Conservation (phyloP, 2,888 invertebrate species). For the Ennomos erosarius region DNA sequence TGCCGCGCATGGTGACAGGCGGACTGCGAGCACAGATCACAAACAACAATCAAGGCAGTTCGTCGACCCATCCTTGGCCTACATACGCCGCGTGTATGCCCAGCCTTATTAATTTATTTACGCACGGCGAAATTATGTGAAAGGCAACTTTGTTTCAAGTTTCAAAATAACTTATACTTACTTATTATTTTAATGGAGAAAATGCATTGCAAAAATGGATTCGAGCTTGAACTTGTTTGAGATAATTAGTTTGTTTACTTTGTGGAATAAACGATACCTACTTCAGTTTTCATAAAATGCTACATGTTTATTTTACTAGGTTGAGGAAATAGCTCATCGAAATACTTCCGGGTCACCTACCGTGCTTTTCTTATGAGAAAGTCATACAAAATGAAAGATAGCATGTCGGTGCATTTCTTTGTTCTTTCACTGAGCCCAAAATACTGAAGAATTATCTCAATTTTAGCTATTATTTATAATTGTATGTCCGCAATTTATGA, state of each 20-base stretch:
- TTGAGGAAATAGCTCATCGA: no score
- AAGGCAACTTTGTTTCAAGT: conserved; percentile 11
- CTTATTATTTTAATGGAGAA: no score
- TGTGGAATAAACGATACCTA: no score
- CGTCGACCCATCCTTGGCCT: conserved; percentile 61
- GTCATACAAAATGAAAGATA: background rate
- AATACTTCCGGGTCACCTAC: no score
- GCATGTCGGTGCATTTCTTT: no score
- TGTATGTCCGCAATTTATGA: conserved; percentile 35
- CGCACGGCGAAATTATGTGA: conserved; percentile 14
- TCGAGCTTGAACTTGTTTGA: no score
- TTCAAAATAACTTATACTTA: conserved; percentile 6
- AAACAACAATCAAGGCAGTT: conserved; percentile 30
- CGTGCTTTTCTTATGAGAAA: background rate
- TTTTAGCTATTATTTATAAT: conserved; percentile 25
- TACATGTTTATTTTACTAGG: no score
- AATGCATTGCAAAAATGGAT: no score
- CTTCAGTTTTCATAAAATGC: no score
- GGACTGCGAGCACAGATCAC: background rate
- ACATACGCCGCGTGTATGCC: conserved; percentile 46
- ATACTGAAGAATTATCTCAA: conserved; percentile 35
- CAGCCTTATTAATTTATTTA: conserved; percentile 27
- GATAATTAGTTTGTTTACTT: no score
- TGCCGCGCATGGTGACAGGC: conserved; percentile 14
- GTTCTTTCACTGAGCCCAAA: conserved; percentile 28